Evolutionary conservation across 37 sponge, comb jelly and placozoan genomes (phyloP).

Genomic region (Cladorhizidae sp.): DNA sequence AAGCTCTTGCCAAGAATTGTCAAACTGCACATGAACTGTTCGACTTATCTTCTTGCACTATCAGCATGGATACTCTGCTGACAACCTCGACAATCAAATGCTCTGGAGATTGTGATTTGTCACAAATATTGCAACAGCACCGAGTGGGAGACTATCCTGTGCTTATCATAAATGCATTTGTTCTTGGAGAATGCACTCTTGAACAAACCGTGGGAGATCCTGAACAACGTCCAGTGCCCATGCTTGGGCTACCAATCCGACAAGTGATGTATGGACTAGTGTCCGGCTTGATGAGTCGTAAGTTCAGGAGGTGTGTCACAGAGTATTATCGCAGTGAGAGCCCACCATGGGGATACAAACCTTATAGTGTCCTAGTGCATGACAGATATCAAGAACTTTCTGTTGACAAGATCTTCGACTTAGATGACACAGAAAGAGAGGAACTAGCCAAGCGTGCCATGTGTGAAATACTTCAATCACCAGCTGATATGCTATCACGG

Average conservation of each 20-base stretch:
- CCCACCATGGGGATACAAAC: neutral
- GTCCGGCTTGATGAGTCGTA: neutral
- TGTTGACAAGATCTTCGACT: neutral
- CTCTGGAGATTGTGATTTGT: neutral
- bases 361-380: neutral
- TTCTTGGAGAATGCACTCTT: neutral
- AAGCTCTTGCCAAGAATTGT: neutral
- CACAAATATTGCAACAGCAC: neutral
- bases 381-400: neutral
- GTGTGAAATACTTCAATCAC: neutral
- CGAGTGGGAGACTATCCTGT: neutral
- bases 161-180: neutral
- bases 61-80: neutral
- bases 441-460: neutral
- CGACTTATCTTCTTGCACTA: neutral
- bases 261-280: neutral
- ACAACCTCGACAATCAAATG: neutral
- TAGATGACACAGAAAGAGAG: neutral
- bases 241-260: neutral
- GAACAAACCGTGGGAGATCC: neutral
- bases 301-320: neutral
- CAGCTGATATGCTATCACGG: neutral
- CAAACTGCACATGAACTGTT: neutral
- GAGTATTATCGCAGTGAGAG: constrained; percentile 5
- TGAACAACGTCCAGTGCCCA: neutral